Evolutionary conservation across 2,797 vertebrate species (phyloP), one percentile per base, ranked within the genome.

Genomic region (Aplochiton taeniatus): DNA sequence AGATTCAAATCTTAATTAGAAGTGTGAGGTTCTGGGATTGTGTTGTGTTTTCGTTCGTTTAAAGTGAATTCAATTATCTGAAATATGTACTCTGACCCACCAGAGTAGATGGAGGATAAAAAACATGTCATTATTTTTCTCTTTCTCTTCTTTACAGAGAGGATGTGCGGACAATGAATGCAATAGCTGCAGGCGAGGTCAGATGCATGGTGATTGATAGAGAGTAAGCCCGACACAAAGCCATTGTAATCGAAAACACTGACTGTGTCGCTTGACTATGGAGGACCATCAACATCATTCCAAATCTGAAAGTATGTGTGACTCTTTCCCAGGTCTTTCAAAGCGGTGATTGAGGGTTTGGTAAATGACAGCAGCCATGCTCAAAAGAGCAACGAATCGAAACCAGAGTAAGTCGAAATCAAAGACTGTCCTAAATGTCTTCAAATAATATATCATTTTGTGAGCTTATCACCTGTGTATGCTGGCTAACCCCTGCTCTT

Each of bases 191-290:
- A 13, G 79, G 80, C 13, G 79, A 88, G 9, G 92, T 92, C 12
- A 88, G 83, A 7, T 93, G 91, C 62, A 73, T 92, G 72, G 68
- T 86, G 56, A 83, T 92, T 48, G 80, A 90, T 79, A 85, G 81
- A 87, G 85, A 92, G 92, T 93, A 83, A 85, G 90, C 31, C 3
- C 31, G 31, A 31, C 6, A 31, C 31, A 31, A 31, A 31, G 6
- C 31, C 31, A 31, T 31, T 31, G 2, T 31, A 3, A 31, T 31
- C 6, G 31, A 31, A 31, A 31, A 31, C 6, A 31, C 31, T 31
- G 31, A 31, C 31, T 31, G 6, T 31, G 17, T 19, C 11, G 20
- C 16, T 18, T 10, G 10, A 18, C 19, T 20, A 54, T 20, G 52
- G 20, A 12, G 19, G 52, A 11, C 12, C 18, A 31, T 54, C 1